Evolutionary conservation across 1,140 invertebrate genomes (phyloP).

Genomic region (Drosophila triauraria): DNA sequence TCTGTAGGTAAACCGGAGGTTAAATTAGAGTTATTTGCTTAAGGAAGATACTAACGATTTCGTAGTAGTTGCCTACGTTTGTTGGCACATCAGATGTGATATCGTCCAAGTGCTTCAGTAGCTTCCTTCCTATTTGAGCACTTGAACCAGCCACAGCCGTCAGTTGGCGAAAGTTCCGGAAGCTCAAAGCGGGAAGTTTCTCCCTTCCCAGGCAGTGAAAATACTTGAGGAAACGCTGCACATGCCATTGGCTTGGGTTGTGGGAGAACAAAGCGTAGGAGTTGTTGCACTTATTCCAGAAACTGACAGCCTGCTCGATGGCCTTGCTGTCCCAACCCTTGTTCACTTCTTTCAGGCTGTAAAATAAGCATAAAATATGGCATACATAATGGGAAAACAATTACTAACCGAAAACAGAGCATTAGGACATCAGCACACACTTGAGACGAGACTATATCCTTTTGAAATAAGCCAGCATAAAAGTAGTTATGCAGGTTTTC

Average conservation of each 20-base stretch:
- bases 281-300: constrained; percentile 54
- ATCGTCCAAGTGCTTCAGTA: constrained; percentile 35
- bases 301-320: constrained; percentile 16
- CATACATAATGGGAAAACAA: too few relatives aligned
- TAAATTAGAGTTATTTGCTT: neutral
- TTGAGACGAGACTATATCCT: constrained; percentile 47
- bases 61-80: constrained; percentile 52
- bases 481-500: constrained; percentile 35
- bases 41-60: constrained; percentile 41
- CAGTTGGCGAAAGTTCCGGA: constrained; percentile 40
- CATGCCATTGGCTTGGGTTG: constrained; percentile 45
- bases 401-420: constrained; percentile 48
- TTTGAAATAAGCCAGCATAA: constrained; percentile 38
- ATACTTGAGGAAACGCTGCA: constrained; percentile 56
- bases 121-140: constrained; percentile 11
- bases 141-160: constrained; percentile 9
- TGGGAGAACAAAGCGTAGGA: constrained; percentile 52
- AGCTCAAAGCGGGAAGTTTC: constrained; percentile 11
- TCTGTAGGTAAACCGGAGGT: constrained; percentile 1
- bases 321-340: constrained; percentile 18
- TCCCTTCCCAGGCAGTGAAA: constrained; percentile 34
- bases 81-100: constrained; percentile 3
- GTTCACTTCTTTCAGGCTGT: constrained; percentile 38
- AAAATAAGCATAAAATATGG: neutral
- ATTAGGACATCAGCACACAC: constrained; percentile 58